Conservation (phyloP, 2,113 vertebrate genomes). For the Nyctereutes procyonoides region DNA sequence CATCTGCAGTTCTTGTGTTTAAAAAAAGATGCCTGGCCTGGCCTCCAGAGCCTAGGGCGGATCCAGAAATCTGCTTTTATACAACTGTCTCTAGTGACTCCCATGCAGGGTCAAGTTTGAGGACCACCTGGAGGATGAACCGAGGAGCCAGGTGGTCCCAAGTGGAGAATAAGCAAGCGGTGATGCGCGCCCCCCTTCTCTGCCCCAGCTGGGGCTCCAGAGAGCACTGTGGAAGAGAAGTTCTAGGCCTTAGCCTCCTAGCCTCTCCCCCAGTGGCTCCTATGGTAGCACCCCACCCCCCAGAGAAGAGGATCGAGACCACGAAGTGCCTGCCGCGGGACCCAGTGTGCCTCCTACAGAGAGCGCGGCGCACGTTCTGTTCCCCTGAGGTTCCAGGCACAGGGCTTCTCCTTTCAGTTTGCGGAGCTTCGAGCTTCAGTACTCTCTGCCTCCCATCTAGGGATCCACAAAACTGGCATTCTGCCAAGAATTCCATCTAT, state of each 20-base stretch:
- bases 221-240: not conserved
- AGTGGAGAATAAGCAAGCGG: not conserved
- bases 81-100: not conserved
- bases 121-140: not conserved
- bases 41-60: not conserved
- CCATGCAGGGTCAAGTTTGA: too few relatives aligned
- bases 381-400: not conserved
- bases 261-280: not conserved
- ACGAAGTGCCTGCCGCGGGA: not conserved
- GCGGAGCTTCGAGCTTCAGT: accelerated
- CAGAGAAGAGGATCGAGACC: not conserved
- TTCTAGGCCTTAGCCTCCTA: not conserved
- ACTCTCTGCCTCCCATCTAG: not conserved
- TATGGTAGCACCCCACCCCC: not conserved
- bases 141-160: not conserved
- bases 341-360: accelerated
- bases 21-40: not conserved
- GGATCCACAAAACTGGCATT: not conserved
- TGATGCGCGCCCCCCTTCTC: not conserved
- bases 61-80: not conserved
- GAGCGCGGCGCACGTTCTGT: accelerated
- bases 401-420: not conserved
- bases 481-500: not conserved
- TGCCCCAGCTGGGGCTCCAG: not conserved
- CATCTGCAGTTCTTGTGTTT: not conserved